Conservation (phyloP, 1,140 invertebrate species). For the Chionoecetes opilio region DNA sequence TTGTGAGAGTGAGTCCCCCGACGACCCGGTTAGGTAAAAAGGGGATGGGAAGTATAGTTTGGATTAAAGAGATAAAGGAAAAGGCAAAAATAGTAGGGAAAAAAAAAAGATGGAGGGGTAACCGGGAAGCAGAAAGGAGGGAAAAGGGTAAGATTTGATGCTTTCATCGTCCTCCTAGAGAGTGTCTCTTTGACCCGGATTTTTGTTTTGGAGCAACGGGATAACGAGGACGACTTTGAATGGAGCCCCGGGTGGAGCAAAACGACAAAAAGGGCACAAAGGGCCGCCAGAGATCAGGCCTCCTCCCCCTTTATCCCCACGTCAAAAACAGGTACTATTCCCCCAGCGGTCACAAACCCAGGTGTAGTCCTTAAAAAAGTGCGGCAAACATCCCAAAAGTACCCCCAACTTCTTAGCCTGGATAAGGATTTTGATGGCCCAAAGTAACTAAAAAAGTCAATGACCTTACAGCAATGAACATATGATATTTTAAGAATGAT, state of each 20-base stretch:
- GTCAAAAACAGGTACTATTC: conserved; percentile 35
- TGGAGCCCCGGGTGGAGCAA: conserved; percentile 84
- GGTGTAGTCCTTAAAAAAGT: no score
- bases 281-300: conserved; percentile 56
- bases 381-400: no score
- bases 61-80: not conserved
- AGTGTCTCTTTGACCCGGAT: conserved; percentile 88
- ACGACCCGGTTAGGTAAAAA: no score
- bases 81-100: not conserved
- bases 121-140: no score
- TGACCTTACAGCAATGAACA: no score
- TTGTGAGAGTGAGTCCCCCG: conserved; percentile 47
- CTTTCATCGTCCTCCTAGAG: conserved; percentile 83
- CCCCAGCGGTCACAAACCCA: no score
- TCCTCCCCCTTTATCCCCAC: conserved; percentile 27
- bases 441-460: no score
- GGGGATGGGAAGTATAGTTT: no score
- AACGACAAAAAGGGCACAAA: conserved; percentile 39
- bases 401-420: no score
- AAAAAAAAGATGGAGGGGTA: not conserved
- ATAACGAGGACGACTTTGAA: conserved; percentile 87
- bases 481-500: no score
- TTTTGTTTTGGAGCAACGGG: conserved; percentile 88
- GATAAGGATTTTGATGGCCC: no score
- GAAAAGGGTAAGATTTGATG: not conserved